Base-by-base conservation (phyloP, 2,797 vertebrate genomes). In the Gila robusta region DNA sequence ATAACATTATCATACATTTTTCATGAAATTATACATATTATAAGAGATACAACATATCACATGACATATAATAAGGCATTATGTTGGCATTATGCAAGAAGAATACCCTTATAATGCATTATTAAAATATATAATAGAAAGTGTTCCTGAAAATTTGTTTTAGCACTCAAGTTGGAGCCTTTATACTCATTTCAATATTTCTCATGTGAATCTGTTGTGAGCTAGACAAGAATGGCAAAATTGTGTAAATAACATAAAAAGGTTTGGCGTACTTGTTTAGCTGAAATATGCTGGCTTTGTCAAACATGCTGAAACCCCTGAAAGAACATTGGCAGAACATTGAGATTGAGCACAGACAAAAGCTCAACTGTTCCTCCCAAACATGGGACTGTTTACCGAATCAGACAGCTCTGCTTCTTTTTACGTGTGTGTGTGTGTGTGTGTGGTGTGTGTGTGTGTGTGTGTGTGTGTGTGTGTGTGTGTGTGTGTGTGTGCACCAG, bases 311-410 rank as follows among this genome's bases (percentile, higher is more conserved):
- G 26, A 71, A 72, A 72, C 52, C 14, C 54, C 19, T 44, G 32
- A 82, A 54, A 47, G 56, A 83, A 77, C 62, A 26, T 32, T 77
- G 59, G 39, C 82, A 64, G 82, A 76, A 76, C 41, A 66, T 19
- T 74, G 56, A 73, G 26, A 74, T 35, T 49, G 71, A 82, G 28
- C 49, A 64, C 26, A 64, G 54, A 49, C 56, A 64, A 64, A 32
- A 76, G 41, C 23, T 84, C 3, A 67, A 3, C 59, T 67, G 59
- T 83, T 76, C 72, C 41, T 83, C 56, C 52, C 56, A 76, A 52
- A 76, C 39, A 37, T 14, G 4, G 26, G 35, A 54, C 26, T 52
- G 28, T 64, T 81, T 81, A 35, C 39, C 23, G 6, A 66, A 66
- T 28, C 11, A 49, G 62, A 69, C 21, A 9, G 66, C 11, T 82